A percentile compares a stretch with the other conserved stretches of the same genome.
Evolutionary conservation across 2,888 invertebrate species (phyloP).

Genomic region (Antitype chi): DNA sequence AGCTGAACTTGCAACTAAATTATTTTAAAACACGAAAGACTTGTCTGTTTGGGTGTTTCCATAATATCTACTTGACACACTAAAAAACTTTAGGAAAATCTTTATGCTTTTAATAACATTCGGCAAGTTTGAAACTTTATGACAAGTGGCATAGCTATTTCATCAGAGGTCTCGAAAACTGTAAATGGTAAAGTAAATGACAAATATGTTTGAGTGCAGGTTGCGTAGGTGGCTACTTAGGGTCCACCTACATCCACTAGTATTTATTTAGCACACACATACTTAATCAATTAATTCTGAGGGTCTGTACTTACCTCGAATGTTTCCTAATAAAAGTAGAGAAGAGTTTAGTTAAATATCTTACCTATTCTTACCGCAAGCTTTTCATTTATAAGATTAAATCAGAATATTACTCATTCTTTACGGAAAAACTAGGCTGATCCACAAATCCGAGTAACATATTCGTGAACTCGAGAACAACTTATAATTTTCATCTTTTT

Average conservation of each 20-base stretch:
- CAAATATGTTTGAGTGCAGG: conserved; percentile 4
- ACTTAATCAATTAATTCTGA: no score
- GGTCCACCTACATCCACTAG: background rate
- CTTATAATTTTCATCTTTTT: no score
- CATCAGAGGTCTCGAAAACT: background rate
- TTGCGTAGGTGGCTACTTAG: conserved; percentile 15
- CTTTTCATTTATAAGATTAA: background rate
- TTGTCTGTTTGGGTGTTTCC: background rate
- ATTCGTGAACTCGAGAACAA: background rate
- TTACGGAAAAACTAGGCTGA: background rate
- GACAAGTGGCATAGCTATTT: background rate
- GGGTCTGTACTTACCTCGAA: background rate
- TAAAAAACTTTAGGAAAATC: background rate
- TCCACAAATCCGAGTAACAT: no score
- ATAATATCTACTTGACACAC: background rate
- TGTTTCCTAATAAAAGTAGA: background rate
- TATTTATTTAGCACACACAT: background rate
- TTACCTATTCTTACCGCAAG: no score
- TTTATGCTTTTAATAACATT: background rate
- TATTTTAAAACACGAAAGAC: conserved; percentile 2
- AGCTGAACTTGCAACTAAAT: background rate
- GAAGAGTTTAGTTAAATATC: background rate
- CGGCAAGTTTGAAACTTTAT: background rate
- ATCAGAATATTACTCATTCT: background rate
- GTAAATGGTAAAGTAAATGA: conserved; percentile 3